phyloP scores from a whole-genome alignment of 37 sponge, comb jelly and placozoan genomes.

The Sycon ciliatum region DNA sequence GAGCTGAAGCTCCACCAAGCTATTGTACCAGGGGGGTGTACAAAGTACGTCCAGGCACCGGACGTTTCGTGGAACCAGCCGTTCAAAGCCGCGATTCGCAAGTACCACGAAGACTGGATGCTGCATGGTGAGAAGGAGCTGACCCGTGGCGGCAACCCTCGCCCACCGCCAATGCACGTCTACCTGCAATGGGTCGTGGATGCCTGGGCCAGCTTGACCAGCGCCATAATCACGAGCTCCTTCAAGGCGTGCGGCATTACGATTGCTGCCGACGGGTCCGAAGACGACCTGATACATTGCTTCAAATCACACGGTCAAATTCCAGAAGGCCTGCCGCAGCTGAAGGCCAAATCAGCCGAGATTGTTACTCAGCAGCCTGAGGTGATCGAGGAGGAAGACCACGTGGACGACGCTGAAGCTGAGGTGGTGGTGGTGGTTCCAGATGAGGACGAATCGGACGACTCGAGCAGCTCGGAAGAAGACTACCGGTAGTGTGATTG shows the following conservation, averaged over 20 bases:
- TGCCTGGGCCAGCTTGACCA: conserved; percentile 22
- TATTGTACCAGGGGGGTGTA: conserved; percentile 40
- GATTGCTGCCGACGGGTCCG: conserved; percentile 12
- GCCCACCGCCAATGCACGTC: conserved; percentile 30
- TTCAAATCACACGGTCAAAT: no score
- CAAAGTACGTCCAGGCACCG: conserved; percentile 34
- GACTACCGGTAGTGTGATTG: no score
- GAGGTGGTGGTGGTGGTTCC: no score
- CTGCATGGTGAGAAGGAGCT: conserved; percentile 22
- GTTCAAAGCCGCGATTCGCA: conserved; percentile 26
- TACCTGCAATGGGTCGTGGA: conserved; percentile 35
- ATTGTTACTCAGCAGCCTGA: no score
- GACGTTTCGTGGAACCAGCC: conserved; percentile 38
- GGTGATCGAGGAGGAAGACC: no score
- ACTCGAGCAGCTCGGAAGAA: no score
- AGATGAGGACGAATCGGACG: no score
- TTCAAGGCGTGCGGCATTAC: conserved; percentile 39
- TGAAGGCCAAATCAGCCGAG: no score
- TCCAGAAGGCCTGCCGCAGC: no score
- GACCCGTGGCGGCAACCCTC: conserved; percentile 38
- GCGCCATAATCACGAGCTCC: conserved; percentile 22
- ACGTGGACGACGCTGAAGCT: no score
- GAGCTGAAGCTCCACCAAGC: conserved; percentile 11
- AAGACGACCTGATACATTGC: no score
- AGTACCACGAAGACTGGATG: conserved; percentile 32